These are phyloP conservation scores for Andrena camellia DNA, from an alignment of 2,888 invertebrate species.

Conservation along the genomic window DNA sequence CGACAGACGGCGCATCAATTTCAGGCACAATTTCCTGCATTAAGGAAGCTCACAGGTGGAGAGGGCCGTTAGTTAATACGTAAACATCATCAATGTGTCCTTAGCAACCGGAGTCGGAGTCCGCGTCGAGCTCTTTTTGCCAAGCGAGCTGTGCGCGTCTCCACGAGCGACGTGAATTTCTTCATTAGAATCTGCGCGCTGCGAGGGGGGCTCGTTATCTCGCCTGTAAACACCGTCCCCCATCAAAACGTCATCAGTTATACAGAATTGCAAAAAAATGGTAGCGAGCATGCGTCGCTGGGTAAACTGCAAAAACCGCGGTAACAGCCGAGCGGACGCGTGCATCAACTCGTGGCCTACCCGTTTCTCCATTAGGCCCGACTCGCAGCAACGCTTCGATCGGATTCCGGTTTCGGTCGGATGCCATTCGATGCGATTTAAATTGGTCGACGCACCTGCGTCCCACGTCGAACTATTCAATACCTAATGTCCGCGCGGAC, in stretches of 20 bases:
- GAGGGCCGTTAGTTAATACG: constrained; percentile 49
- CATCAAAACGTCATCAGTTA: constrained; percentile 57
- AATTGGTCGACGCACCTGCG: constrained; percentile 33
- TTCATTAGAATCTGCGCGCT: constrained; percentile 35
- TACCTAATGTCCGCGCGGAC: neutral
- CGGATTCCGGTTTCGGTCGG: constrained; percentile 20
- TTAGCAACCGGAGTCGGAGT: constrained; percentile 4
- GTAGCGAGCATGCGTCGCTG: constrained; percentile 37
- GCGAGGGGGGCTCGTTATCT: constrained; percentile 43
- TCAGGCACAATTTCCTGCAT: constrained; percentile 41
- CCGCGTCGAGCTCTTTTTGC: neutral
- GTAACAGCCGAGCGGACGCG: constrained; percentile 45
- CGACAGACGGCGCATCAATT: constrained; percentile 43
- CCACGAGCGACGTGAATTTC: constrained; percentile 38
- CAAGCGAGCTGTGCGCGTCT: neutral
- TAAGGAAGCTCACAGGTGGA: constrained; percentile 29
- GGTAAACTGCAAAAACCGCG: constrained; percentile 52
- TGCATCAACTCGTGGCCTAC: constrained; percentile 18
- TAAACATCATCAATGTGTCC: constrained; percentile 55
- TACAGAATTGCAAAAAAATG: constrained; percentile 45
- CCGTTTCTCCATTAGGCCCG: constrained; percentile 44
- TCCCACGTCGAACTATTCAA: neutral
- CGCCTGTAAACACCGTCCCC: constrained; percentile 42
- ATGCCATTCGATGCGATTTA: constrained; percentile 15
- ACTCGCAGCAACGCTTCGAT: constrained; percentile 17